Evolutionary conservation across 1,140 invertebrate genomes (phyloP).

Genomic region (Arion vulgaris): DNA sequence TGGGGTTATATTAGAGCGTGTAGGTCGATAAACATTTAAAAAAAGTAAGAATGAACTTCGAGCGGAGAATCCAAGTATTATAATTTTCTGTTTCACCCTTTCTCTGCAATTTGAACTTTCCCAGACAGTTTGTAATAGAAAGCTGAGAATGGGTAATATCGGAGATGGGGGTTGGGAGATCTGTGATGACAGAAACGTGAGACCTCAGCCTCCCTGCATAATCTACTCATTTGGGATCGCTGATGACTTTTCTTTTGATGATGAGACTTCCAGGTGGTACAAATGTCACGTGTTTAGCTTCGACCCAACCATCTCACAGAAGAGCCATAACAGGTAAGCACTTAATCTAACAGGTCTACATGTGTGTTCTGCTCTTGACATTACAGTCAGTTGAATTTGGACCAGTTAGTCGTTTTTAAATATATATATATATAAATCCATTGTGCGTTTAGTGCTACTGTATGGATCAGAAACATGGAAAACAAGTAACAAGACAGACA

Average conservation of each 20-base stretch:
- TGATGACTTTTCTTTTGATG: constrained; percentile 46
- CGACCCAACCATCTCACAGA: constrained; percentile 26
- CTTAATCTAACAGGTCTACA: not conserved
- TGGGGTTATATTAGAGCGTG: no score
- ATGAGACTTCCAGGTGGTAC: constrained; percentile 32
- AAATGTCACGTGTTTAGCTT: constrained; percentile 44
- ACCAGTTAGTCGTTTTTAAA: no score
- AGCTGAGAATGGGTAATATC: constrained; percentile 55
- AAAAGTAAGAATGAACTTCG: no score
- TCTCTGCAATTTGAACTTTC: not conserved
- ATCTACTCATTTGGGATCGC: constrained; percentile 51
- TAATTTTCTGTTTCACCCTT: no score
- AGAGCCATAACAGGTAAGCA: constrained; percentile 3
- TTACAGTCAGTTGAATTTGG: no score
- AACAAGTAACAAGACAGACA: no score
- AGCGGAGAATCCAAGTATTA: no score
- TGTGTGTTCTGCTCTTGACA: no score
- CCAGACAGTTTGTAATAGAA: constrained; percentile 46
- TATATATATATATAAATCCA: no score
- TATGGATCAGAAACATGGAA: no score
- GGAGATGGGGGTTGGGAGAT: constrained; percentile 64
- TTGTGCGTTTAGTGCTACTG: no score
- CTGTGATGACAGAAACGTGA: constrained; percentile 56
- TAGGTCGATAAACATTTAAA: no score
- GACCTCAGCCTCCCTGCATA: constrained; percentile 48